phyloP scores from a whole-genome alignment of 2,113 vertebrate species.

The Meleagris gallopavo region DNA sequence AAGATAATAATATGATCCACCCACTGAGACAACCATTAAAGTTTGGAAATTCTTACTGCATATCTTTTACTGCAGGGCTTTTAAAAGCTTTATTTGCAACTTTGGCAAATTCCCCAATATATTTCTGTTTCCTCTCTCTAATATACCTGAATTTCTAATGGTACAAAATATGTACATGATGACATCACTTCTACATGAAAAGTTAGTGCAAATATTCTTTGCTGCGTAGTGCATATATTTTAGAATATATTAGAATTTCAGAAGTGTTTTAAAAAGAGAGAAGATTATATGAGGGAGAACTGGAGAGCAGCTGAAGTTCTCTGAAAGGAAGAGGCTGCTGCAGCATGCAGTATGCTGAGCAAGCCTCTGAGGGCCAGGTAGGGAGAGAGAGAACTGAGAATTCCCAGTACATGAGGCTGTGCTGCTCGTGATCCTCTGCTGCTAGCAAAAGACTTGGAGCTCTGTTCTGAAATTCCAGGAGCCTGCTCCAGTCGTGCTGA shows the following conservation, averaged over 20 bases:
- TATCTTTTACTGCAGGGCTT: neutral
- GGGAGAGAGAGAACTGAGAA: neutral
- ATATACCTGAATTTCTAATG: neutral
- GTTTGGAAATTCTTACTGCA: neutral
- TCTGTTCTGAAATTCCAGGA: neutral
- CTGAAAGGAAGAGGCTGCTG: neutral
- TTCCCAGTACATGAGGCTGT: neutral
- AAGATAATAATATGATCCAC: neutral
- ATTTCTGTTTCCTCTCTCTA: neutral
- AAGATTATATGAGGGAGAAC: too few species aligned
- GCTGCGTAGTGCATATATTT: neutral
- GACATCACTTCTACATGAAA: neutral
- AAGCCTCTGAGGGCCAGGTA: neutral
- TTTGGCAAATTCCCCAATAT: neutral
- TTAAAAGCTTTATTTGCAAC: neutral
- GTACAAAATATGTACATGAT: neutral
- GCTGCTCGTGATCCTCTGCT: neutral
- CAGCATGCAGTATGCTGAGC: too few species aligned
- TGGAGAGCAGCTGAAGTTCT: neutral
- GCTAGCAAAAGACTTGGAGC: too few species aligned
- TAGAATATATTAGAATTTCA: too few species aligned
- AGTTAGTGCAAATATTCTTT: neutral
- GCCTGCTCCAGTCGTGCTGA: neutral
- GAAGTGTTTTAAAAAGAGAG: neutral
- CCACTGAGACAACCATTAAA: neutral